Evolutionary conservation across 2,113 vertebrate genomes (phyloP).

Genomic region (Cricetomys ansorgei): DNA sequence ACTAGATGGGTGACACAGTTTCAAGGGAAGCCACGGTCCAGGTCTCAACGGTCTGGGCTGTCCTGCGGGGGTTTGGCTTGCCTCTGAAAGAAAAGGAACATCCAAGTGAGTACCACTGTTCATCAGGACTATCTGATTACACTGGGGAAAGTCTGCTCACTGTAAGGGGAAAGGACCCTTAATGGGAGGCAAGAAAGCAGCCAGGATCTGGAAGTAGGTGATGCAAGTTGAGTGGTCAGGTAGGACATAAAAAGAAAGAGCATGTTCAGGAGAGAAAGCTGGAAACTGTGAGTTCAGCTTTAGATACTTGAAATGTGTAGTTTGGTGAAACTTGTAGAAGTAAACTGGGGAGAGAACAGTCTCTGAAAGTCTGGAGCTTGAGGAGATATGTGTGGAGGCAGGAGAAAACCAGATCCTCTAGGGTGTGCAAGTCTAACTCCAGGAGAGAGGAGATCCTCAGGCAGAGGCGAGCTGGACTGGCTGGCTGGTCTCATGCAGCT

Average conservation of each 20-base stretch:
- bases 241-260: background rate
- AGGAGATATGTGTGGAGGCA: accelerated
- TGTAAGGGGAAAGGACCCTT: no score
- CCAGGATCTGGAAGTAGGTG: no score
- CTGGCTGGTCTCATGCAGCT: no score
- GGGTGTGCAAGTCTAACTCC: no score
- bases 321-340: background rate
- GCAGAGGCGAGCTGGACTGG: background rate
- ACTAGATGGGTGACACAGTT: background rate
- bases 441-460: accelerated
- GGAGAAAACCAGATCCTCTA: no score
- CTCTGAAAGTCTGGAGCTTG: background rate
- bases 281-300: accelerated
- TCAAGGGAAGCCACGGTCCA: background rate
- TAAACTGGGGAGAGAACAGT: no score
- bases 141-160: no score
- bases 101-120: no score
- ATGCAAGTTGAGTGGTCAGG: background rate
- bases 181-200: no score
- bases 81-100: no score
- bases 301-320: background rate
- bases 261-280: accelerated
- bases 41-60: background rate
- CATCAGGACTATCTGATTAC: no score
- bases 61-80: background rate